Conservation (phyloP, 2,888 invertebrate genomes). For the Hydrotaea cyrtoneurina region DNA sequence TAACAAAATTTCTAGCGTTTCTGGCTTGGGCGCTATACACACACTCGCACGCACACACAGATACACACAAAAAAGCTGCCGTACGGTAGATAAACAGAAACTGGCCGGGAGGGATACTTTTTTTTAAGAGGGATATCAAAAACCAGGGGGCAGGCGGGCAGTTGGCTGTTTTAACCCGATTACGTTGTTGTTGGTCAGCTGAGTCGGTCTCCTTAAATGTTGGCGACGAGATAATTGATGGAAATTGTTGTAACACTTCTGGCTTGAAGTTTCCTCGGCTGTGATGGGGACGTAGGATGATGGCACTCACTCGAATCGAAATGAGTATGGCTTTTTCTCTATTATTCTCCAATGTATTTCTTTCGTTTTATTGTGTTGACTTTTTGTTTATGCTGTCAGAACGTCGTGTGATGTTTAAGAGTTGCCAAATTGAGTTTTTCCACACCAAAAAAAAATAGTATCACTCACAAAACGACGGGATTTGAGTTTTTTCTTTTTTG, state of each 20-base stretch:
- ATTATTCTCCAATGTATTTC: neutral
- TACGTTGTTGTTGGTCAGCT: neutral
- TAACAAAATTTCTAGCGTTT: constrained; percentile 21
- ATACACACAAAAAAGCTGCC: constrained; percentile 33
- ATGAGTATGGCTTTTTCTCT: neutral
- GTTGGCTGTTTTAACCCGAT: neutral
- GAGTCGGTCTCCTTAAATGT: neutral
- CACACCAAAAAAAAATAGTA: neutral
- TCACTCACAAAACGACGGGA: constrained; percentile 15
- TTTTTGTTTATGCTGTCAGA: neutral
- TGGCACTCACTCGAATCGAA: too few species aligned
- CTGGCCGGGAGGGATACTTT: neutral
- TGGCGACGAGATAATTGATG: neutral
- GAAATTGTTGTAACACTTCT: neutral
- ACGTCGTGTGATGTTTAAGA: neutral
- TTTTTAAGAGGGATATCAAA: neutral
- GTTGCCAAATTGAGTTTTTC: constrained; percentile 3
- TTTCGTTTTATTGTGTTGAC: neutral
- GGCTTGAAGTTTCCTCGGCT: too few species aligned
- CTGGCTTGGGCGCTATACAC: neutral
- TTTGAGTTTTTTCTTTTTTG: constrained; percentile 9
- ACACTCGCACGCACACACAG: neutral
- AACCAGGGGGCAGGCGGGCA: neutral
- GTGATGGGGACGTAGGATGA: too few species aligned
- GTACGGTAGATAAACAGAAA: neutral